A percentile compares a stretch with the other conserved stretches of the same genome.
phyloP scores from a whole-genome alignment of 2,888 invertebrate genomes.

The Drosophila ochracea region DNA sequence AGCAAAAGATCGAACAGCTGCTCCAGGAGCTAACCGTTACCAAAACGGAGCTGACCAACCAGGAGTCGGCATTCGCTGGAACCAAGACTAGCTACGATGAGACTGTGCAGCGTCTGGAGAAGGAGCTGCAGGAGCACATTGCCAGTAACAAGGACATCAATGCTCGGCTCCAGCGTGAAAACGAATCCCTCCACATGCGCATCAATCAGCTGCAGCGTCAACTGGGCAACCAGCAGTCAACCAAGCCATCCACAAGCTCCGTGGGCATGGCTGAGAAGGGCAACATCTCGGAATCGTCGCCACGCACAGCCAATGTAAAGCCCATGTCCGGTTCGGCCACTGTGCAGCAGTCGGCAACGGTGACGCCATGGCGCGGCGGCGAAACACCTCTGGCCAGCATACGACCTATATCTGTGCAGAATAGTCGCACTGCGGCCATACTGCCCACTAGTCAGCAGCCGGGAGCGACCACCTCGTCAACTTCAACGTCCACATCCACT shows the following conservation, averaged over 20 bases:
- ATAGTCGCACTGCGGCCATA: slow-evolving; percentile 90
- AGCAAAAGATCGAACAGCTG: slow-evolving; percentile 82
- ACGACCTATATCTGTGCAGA: slow-evolving; percentile 93
- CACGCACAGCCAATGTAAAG: slow-evolving; percentile 96
- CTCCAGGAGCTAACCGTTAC: slow-evolving; percentile 86
- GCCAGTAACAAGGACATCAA: slow-evolving; percentile 87
- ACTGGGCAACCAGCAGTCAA: slow-evolving; percentile 87
- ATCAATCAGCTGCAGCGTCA: slow-evolving; percentile 90
- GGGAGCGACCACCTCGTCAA: slow-evolving; percentile 71
- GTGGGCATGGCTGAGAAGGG: slow-evolving; percentile 86
- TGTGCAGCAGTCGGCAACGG: slow-evolving; percentile 85
- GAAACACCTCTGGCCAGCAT: slow-evolving; percentile 97
- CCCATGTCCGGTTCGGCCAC: slow-evolving; percentile 92
- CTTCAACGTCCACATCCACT: slow-evolving; percentile 75
- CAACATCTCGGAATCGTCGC: slow-evolving; percentile 86
- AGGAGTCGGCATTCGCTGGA: slow-evolving; percentile 87
- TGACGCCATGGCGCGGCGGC: slow-evolving; percentile 90
- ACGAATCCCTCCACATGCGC: slow-evolving; percentile 90
- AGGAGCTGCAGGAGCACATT: slow-evolving; percentile 89
- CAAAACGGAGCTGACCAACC: slow-evolving; percentile 86
- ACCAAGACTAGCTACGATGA: slow-evolving; percentile 90
- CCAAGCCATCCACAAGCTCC: slow-evolving; percentile 90
- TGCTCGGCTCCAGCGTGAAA: slow-evolving; percentile 86
- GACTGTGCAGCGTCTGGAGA: slow-evolving; percentile 89
- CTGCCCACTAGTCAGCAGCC: slow-evolving; percentile 88